Base-by-base conservation (phyloP, 2,113 vertebrate species). In the Astur gentilis region DNA sequence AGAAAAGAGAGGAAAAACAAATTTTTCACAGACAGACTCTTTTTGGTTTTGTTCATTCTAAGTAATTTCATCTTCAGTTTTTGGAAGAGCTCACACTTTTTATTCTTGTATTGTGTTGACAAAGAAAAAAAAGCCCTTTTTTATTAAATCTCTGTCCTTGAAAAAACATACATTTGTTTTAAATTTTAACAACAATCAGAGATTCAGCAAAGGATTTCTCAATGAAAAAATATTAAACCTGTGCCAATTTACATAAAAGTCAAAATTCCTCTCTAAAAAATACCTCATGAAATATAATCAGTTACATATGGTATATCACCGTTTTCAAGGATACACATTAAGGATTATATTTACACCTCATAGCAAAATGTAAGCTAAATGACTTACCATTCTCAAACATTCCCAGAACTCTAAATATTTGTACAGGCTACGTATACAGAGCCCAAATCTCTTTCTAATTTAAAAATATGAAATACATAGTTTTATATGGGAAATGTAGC, bases 91-190 rank as follows among this genome's bases (percentile, higher is more conserved):
- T 96, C 69, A 54, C 26, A 71, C 29, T 93, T 97, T 95, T 93
- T 64, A 89, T 97, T 93, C 64, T 83, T 93, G 45, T 45, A 89
- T 94, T 97, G 66, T 77, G 42, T 87, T 92, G 77, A 93, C 90
- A 92, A 73, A 90, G 67, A 91, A 96, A 91, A 94, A 88, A 71
- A 93, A 66, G 22, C 32, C 38, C 26, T 36, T 85, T 66, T 92
- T 93, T 92, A 87, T 93, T 92, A 23, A 81, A 87, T 95, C 50
- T 45, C 44, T 77, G 86, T 80, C 75, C 50, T 87, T 76, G 78
- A 95, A 93, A 90, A 97, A 97, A 92, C 62, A 91, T 86, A 94
- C 93, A 96, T 96, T 97, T 98, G 95, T 94, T 97, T 96, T 96
- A 92, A 92, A 95, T 97, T 96, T 97, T 77, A 93, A 78, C n/a